Conservation (phyloP, 2,888 invertebrate species). For the Timandra comae region DNA sequence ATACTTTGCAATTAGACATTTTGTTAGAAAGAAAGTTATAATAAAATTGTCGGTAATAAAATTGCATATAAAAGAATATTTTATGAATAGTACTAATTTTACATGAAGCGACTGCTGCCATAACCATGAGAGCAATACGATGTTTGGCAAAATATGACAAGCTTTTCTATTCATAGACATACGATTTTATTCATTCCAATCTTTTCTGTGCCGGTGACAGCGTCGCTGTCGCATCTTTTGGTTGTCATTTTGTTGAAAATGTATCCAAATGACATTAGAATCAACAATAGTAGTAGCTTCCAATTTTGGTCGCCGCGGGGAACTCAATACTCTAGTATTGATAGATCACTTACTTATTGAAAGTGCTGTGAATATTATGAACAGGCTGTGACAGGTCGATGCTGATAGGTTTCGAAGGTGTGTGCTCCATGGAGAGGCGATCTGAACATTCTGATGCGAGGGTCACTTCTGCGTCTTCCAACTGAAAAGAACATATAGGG, state of each 20-base stretch:
- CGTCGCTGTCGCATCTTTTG: too few relatives aligned
- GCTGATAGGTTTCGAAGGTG: slow-evolving; percentile 61
- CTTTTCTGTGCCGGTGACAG: too few relatives aligned
- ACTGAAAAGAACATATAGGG: slow-evolving; percentile 49
- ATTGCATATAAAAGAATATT: too few relatives aligned
- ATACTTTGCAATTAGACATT: slow-evolving; percentile 17
- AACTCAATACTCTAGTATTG: neutral
- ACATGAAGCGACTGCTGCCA: neutral
- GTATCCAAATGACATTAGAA: too few relatives aligned
- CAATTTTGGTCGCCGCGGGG: neutral
- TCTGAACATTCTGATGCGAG: slow-evolving; percentile 40
- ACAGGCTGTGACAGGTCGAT: slow-evolving; percentile 71
- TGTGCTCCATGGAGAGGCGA: slow-evolving; percentile 41
- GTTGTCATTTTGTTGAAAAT: too few relatives aligned
- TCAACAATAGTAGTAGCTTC: too few relatives aligned
- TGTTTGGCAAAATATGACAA: too few relatives aligned
- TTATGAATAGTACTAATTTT: too few relatives aligned
- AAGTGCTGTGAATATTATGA: slow-evolving; percentile 67
- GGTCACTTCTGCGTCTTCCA: slow-evolving; percentile 53
- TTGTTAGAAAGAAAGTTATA: too few relatives aligned
- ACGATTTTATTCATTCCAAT: neutral
- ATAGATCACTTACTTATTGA: slow-evolving; percentile 60
- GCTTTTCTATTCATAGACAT: too few relatives aligned
- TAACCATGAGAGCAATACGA: neutral
- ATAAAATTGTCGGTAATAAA: too few relatives aligned